Percentiles rank a stretch among this genome's conserved stretches.
Evolutionary conservation across 1,140 invertebrate species (phyloP).

Genomic region (Cotesia chilonis): DNA sequence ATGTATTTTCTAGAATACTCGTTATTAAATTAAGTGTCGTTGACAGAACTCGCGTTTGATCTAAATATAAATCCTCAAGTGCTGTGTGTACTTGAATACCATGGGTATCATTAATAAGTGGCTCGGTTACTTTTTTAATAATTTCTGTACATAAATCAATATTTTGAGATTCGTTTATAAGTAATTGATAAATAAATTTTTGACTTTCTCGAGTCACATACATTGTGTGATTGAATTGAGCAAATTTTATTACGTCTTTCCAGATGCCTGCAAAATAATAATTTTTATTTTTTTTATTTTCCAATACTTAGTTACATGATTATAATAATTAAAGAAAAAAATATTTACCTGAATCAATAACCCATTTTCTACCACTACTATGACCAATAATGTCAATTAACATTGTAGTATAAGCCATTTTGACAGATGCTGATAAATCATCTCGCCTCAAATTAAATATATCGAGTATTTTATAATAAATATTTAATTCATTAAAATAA

Average conservation of each 20-base stretch:
- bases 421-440: slow-evolving; percentile 66
- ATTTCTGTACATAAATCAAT: slow-evolving; percentile 64
- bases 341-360: slow-evolving; percentile 60
- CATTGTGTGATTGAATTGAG: slow-evolving; percentile 70
- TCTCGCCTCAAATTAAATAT: slow-evolving; percentile 53
- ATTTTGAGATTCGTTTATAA: slow-evolving; percentile 65
- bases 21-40: slow-evolving; percentile 65
- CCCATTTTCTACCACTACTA: slow-evolving; percentile 67
- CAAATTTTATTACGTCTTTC: slow-evolving; percentile 67
- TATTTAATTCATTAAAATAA: slow-evolving; percentile 50
- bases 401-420: slow-evolving; percentile 70
- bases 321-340: background rate
- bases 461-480: slow-evolving; percentile 57
- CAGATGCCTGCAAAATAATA: slow-evolving; percentile 57
- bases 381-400: slow-evolving; percentile 67
- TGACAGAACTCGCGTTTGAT: slow-evolving; percentile 65
- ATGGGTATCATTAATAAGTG: slow-evolving; percentile 62
- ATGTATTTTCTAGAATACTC: slow-evolving; percentile 58
- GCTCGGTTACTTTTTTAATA: slow-evolving; percentile 61
- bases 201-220: slow-evolving; percentile 71
- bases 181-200: slow-evolving; percentile 66
- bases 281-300: background rate
- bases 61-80: slow-evolving; percentile 64
- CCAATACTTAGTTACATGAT: background rate
- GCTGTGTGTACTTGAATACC: slow-evolving; percentile 49